Conservation (phyloP, 2,113 vertebrate species). For the Myocastor coypus region DNA sequence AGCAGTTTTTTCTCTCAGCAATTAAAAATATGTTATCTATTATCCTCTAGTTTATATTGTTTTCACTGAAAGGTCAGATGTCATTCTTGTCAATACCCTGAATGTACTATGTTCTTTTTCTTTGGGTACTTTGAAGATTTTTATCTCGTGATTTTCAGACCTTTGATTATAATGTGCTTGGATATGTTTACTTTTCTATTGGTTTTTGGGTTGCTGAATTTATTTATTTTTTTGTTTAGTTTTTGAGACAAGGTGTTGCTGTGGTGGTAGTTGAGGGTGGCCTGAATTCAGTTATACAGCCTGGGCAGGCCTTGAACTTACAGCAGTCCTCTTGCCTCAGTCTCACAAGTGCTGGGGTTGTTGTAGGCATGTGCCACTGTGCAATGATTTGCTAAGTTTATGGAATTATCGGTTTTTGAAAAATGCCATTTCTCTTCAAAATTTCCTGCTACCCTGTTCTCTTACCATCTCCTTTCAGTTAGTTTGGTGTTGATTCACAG, state of each 20-base stretch:
- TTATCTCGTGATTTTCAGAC: background rate
- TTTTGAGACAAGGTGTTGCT: background rate
- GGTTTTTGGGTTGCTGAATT: background rate
- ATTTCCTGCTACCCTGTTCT: background rate
- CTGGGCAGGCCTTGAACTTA: too few relatives aligned
- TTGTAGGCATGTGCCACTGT: too few relatives aligned
- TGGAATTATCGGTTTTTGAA: conserved; percentile 7
- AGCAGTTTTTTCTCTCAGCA: background rate
- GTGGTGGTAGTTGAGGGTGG: background rate
- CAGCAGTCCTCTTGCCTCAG: too few relatives aligned
- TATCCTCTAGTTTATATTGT: background rate
- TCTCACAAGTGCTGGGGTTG: too few relatives aligned
- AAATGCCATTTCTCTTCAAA: background rate
- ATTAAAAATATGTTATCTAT: background rate
- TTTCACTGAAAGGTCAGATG: background rate
- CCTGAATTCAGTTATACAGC: too few relatives aligned
- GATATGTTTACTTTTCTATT: background rate
- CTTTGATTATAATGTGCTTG: background rate
- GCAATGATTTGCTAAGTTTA: background rate
- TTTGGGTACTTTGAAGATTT: background rate
- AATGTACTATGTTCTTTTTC: background rate
- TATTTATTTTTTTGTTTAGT: background rate
- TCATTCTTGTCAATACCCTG: background rate
- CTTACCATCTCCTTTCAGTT: background rate
- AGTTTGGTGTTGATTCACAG: background rate